These are phyloP conservation scores for Tylochromis polylepis DNA, from an alignment of 2,113 vertebrate genomes.

Conservation along the genomic window DNA sequence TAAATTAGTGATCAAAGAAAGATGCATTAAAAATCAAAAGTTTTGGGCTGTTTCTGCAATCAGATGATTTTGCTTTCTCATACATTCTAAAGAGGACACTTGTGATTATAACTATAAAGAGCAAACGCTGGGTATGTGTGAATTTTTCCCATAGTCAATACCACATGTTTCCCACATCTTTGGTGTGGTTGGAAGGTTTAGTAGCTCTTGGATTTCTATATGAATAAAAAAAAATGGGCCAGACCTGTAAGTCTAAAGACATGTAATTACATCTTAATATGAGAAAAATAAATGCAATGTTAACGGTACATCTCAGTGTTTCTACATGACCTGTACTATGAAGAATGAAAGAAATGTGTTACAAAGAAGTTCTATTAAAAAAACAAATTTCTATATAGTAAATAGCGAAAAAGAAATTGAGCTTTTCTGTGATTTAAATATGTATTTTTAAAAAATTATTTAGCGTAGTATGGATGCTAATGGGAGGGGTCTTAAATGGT, in stretches of 20 bases:
- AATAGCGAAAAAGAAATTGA: not conserved
- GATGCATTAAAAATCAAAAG: not conserved
- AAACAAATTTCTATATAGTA: too few species aligned
- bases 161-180: not conserved
- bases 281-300: not conserved
- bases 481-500: not conserved
- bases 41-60: not conserved
- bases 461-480: too few species aligned
- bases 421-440: not conserved
- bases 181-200: not conserved
- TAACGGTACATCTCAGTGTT: not conserved
- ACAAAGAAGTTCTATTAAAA: too few species aligned
- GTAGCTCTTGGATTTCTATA: not conserved
- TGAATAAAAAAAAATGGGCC: not conserved
- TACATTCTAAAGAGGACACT: not conserved
- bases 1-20: not conserved
- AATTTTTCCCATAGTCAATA: fast-evolving
- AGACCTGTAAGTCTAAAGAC: fast-evolving
- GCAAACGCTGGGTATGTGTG: not conserved
- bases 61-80: not conserved
- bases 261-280: not conserved
- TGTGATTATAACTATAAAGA: not conserved
- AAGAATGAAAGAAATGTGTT: not conserved
- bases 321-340: not conserved
- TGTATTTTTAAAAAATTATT: not conserved